Evolutionary conservation across 2,797 vertebrate genomes (phyloP).

Genomic region (Antrozous pallidus): DNA sequence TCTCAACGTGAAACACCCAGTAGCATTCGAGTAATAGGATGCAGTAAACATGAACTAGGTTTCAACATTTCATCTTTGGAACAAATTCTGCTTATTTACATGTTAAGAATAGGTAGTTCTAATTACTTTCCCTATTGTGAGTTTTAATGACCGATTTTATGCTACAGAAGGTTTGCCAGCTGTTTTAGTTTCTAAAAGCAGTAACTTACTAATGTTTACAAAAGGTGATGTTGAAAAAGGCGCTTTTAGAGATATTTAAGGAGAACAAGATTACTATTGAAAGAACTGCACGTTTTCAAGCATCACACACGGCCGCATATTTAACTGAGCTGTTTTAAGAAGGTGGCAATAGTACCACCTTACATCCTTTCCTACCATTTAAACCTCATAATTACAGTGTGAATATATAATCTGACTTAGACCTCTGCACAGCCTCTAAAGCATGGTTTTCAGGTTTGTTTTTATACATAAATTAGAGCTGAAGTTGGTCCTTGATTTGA

Average conservation of each 20-base stretch:
- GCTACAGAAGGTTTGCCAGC: constrained; percentile 59
- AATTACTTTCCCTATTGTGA: constrained; percentile 41
- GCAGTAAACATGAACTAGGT: not conserved
- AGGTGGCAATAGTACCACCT: constrained; percentile 62
- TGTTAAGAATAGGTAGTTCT: not conserved
- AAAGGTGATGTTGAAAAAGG: constrained; percentile 76
- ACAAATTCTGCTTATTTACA: constrained; percentile 49
- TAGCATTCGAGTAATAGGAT: not conserved
- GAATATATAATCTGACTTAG: constrained; percentile 79
- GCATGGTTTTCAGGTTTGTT: constrained; percentile 71
- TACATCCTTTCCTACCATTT: constrained; percentile 68
- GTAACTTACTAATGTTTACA: constrained; percentile 64
- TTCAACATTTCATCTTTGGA: constrained; percentile 40
- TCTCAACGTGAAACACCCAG: constrained; percentile 35
- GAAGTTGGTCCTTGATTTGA: constrained; percentile 82
- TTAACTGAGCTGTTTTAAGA: constrained; percentile 61
- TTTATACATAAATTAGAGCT: constrained; percentile 76
- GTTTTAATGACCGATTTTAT: constrained; percentile 59
- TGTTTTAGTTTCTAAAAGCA: constrained; percentile 76
- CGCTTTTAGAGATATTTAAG: constrained; percentile 76
- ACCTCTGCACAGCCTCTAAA: constrained; percentile 79
- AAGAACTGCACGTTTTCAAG: constrained; percentile 77
- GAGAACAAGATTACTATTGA: constrained; percentile 70
- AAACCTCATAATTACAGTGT: constrained; percentile 76
- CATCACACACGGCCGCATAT: constrained; percentile 64